Evolutionary conservation across 1,140 invertebrate species (phyloP), one percentile per base, ranked within the genome.

Genomic region (Drosophila orosa): DNA sequence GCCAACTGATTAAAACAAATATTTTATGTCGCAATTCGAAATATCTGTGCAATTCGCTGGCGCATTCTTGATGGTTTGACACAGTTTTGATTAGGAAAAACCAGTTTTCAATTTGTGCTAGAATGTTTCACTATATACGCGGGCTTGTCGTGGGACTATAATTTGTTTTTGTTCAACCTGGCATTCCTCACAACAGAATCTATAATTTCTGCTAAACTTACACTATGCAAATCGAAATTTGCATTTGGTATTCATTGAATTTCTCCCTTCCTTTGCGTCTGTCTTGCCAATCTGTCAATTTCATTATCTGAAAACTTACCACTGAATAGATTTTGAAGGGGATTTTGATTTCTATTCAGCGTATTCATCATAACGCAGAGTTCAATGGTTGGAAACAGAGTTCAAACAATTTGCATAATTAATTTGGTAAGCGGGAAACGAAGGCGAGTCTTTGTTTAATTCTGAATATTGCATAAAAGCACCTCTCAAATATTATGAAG

Each of bases 21-120:
- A 58, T 50, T 54, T 47, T 65, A 55, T 61, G 33, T 71, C 54
- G 52, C 71, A 75, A 63, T 75, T 63, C 33, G 27, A 71, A 80
- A 60, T 75, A 66, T 63, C 63, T 67, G 78, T 66, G 81, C 59
- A 77, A 77, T 77, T 76, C 50, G 75, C 45, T 45, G 24, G 56
- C 52, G 68, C 76, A 78, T 74, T 77, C 78, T 72, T 39, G 57
- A 80, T 67, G 58, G 78, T 80, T 76, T 75, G 67, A 68, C 80
- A 84, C 80, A 83, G 47, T 66, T 73, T 50, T 65, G 61, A 62
- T 66, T 55, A 17, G 57, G 44, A 37, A 72, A 52, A 86, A 84
- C 81, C 82, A 31, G 78, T 85, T 84, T 61, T 42, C 17, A 9
- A 65, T 54, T 40, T 73, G 17, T 65, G 69, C 58, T 62, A 74